A percentile compares a stretch with the other conserved stretches of the same genome.
phyloP scores from a whole-genome alignment of 2,797 vertebrate genomes.

The Lagocephalus sceleratus region DNA sequence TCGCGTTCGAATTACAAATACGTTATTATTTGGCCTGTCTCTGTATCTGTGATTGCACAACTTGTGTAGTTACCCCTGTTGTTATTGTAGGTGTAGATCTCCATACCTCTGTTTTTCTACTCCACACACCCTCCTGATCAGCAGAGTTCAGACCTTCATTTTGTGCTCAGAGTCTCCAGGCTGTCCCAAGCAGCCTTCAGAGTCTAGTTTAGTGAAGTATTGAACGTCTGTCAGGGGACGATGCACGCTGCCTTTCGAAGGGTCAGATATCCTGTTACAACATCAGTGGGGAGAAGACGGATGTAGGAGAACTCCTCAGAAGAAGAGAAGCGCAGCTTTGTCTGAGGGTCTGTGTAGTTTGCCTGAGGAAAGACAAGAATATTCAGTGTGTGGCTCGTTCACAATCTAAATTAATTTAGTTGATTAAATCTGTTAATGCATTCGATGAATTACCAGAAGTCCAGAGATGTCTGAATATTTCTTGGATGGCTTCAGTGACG shows the following conservation, averaged over 20 bases:
- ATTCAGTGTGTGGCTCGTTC: constrained; percentile 11
- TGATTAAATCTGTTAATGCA: not conserved
- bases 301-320: constrained; percentile 95
- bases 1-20: too few relatives aligned
- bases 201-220: constrained; percentile 9
- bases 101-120: too few relatives aligned
- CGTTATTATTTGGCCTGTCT: too few relatives aligned
- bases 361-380: constrained; percentile 73
- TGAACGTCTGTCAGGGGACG: constrained; percentile 79
- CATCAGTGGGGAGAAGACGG: constrained; percentile 92
- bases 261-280: constrained; percentile 90
- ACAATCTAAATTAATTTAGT: not conserved
- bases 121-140: not conserved
- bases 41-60: too few relatives aligned
- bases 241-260: constrained; percentile 92
- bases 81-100: too few relatives aligned
- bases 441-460: constrained; percentile 87
- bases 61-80: too few relatives aligned
- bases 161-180: not conserved
- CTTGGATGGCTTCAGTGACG: constrained; percentile 93
- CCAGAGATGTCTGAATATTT: constrained; percentile 98
- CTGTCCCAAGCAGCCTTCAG: not conserved
- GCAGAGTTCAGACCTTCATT: not conserved
- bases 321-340: constrained; percentile 92
- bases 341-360: constrained; percentile 97